Percentiles rank a stretch among this genome's conserved stretches.
Evolutionary conservation across 2,113 vertebrate species (phyloP).

Genomic region (Phoenicopterus ruber): DNA sequence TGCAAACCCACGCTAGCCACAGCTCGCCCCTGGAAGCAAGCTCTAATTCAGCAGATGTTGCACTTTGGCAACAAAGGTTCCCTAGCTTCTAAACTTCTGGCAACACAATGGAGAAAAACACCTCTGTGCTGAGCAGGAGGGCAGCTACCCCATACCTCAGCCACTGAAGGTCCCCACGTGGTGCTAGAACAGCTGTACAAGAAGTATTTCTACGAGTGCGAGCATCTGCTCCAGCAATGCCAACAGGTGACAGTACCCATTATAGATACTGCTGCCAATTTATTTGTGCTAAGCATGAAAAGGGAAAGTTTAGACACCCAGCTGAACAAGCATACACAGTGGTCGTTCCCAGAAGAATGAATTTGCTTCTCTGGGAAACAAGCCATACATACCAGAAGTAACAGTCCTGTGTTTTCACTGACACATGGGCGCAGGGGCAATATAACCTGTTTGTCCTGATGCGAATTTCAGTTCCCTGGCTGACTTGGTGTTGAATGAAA

Average conservation of each 20-base stretch:
- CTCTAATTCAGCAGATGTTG: too few species aligned
- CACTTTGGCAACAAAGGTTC: accelerated
- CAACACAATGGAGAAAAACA: too few species aligned
- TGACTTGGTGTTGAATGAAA: accelerated
- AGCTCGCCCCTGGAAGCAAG: background rate
- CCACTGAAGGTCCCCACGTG: accelerated
- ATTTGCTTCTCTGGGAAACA: background rate
- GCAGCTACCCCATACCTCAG: background rate
- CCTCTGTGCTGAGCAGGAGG: background rate
- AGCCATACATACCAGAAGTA: accelerated
- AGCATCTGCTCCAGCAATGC: accelerated
- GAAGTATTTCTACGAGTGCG: accelerated
- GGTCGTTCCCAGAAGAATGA: accelerated
- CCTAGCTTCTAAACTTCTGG: accelerated
- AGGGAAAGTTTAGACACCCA: too few species aligned
- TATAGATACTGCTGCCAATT: accelerated
- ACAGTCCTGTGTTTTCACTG: accelerated
- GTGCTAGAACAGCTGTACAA: accelerated
- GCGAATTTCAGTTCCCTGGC: accelerated
- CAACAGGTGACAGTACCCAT: background rate
- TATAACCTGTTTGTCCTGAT: accelerated
- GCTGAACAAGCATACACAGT: accelerated
- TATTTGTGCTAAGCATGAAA: accelerated
- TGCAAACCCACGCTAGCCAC: background rate
- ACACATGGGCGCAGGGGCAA: accelerated